Conservation (phyloP, 2,888 invertebrate genomes). For the Pandemis cinnamomeana region DNA sequence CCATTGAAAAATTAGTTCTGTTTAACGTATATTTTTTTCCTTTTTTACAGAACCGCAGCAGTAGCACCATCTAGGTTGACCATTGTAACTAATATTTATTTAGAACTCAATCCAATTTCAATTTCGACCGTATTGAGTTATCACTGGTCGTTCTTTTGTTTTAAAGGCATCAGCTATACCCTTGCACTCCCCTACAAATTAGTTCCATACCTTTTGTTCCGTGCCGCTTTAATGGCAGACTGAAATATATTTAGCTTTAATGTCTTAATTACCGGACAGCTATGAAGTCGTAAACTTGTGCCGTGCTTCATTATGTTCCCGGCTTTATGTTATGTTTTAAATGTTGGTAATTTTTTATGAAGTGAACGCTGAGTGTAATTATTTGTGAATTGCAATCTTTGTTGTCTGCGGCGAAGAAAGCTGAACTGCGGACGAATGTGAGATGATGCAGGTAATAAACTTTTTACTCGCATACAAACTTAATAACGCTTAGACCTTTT, state of each 20-base stretch:
- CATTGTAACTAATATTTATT: not conserved
- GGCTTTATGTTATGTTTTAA: conserved; percentile 19
- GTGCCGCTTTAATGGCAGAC: conserved; percentile 22
- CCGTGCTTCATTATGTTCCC: conserved; percentile 9
- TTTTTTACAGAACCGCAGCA: not conserved
- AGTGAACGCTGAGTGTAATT: conserved; percentile 9
- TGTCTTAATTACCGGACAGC: conserved; percentile 33
- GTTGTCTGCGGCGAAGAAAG: not conserved
- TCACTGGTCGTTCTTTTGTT: conserved; percentile 4
- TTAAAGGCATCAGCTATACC: conserved; percentile 11
- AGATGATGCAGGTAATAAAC: not conserved
- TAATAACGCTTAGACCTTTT: not conserved
- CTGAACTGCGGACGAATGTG: not conserved
- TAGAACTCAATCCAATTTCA: not conserved
- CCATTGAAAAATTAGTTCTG: too few relatives aligned
- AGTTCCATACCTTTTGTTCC: conserved; percentile 22
- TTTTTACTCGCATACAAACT: not conserved
- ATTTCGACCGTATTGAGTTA: conserved; percentile 3
- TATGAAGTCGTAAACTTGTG: conserved; percentile 32
- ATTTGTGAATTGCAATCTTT: conserved; percentile 6
- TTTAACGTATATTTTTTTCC: too few relatives aligned
- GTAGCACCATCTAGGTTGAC: not conserved
- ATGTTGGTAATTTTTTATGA: conserved; percentile 8
- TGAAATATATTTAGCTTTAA: conserved; percentile 22
- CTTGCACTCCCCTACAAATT: conserved; percentile 15